Evolutionary conservation across 2,797 vertebrate genomes (phyloP), one percentile per base, ranked within the genome.

Genomic region (Galaxias olidus): DNA sequence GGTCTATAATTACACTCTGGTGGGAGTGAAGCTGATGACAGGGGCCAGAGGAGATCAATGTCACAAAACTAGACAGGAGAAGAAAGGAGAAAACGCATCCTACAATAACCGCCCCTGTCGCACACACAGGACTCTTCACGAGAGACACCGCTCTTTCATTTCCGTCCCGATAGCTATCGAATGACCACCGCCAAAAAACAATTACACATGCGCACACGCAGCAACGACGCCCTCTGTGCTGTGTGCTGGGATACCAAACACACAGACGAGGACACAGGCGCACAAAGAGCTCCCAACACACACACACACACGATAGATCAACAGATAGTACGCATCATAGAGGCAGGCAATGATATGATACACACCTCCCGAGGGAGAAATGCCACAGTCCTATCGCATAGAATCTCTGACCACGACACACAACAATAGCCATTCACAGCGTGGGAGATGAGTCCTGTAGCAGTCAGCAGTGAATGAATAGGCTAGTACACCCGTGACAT

Each of bases 11-110:
- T 91, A 90, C 87, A 88, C 73, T 64, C 65, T 74, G 71, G 81
- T 82, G 78, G 86, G 87, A 89, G 84, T 77, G 75, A 84, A 76
- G 83, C 82, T 90, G 86, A 91, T 91, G 90, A 88, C 81, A 87
- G 69, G 75, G 71, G 76, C 77, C 74, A 49, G 64, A 66, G 71
- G 71, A 84, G 74, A 88, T 74, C 77, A 80, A 72, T 78, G 63
- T 81, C 77, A 74, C 20, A n/a, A 30, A 41, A 58, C 18, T 51
- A 57, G 19, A 44, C 55, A 20, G 9, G 2, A 52, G 67, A 59
- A 74, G 71, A 59, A 42, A 57, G 65, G 44, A 53, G 57, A 59
- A 48, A 42, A 59, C 30, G 40, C 48, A 59, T 69, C 69, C 59
- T 71, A 71, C 52, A 69, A 72, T 65, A 45, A 77, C 49, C 64